Percentiles rank a stretch among this genome's conserved stretches.
Evolutionary conservation across 1,140 invertebrate genomes (phyloP).

Genomic region (Popillia japonica): DNA sequence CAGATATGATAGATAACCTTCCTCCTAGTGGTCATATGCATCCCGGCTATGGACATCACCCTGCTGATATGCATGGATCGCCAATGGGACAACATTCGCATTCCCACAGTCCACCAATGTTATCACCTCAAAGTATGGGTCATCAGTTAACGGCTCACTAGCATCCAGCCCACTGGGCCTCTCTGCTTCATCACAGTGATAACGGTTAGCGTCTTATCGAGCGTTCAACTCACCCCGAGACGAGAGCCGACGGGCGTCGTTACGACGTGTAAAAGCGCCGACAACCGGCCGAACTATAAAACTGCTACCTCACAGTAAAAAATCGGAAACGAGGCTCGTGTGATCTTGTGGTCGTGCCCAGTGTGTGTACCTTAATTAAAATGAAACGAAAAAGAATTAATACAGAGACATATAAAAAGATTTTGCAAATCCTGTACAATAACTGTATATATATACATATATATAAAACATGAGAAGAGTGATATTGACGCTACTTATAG

Average conservation of each 20-base stretch:
- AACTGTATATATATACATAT: constrained; percentile 41
- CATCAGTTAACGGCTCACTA: constrained; percentile 89
- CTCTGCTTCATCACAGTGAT: constrained; percentile 59
- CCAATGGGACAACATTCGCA: constrained; percentile 83
- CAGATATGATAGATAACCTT: constrained; percentile 84
- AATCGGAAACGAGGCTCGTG: constrained; percentile 22
- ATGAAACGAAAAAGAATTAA: constrained; percentile 13
- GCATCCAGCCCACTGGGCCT: constrained; percentile 77
- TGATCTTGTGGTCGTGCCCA: constrained; percentile 40
- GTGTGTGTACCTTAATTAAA: constrained; percentile 38
- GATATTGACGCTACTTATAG: constrained; percentile 41
- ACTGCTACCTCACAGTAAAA: constrained; percentile 44
- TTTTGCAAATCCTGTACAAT: constrained; percentile 40
- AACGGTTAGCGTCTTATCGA: constrained; percentile 55
- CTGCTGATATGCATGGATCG: constrained; percentile 79
- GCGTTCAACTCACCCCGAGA: constrained; percentile 40
- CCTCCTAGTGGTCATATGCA: constrained; percentile 72
- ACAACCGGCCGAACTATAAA: constrained; percentile 39
- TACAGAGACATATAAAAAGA: constrained; percentile 29
- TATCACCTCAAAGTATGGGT: constrained; percentile 80
- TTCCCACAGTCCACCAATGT: constrained; percentile 80
- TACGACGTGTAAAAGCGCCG: constrained; percentile 25
- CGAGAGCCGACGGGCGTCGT: constrained; percentile 28
- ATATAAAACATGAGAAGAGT: constrained; percentile 34
- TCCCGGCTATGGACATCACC: constrained; percentile 77